Percentiles rank a stretch among this genome's conserved stretches.
Evolutionary conservation across 2,113 vertebrate genomes (phyloP).

Genomic region (Petroica traversi): DNA sequence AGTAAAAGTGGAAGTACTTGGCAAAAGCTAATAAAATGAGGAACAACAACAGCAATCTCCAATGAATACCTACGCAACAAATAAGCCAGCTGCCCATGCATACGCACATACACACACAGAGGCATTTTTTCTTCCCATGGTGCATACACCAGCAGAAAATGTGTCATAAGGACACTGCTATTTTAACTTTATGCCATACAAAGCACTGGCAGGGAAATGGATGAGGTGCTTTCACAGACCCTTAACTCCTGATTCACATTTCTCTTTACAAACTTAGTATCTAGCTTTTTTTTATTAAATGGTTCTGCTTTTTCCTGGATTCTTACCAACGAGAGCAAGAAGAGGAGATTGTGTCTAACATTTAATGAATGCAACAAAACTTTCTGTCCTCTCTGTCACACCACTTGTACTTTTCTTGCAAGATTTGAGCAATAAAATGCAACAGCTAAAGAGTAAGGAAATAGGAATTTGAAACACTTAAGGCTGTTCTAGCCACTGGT

Average conservation of each 20-base stretch:
- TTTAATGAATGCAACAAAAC: not conserved
- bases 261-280: not conserved
- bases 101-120: not conserved
- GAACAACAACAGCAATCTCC: constrained; percentile 54
- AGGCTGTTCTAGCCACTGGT: not conserved
- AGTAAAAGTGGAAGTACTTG: constrained; percentile 72
- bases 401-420: not conserved
- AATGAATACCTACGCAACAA: constrained; percentile 59
- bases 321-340: not conserved
- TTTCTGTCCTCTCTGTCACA: not conserved
- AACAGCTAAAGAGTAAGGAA: not conserved
- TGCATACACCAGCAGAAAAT: not conserved
- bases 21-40: constrained; percentile 75
- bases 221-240: not conserved
- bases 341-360: not conserved
- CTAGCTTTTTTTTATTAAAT: not conserved
- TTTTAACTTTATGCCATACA: not conserved
- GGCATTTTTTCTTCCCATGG: not conserved
- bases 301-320: not conserved
- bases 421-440: not conserved
- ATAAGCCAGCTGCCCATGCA: not conserved
- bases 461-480: not conserved
- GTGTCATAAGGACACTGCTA: not conserved
- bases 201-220: not conserved
- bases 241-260: not conserved